Percentiles rank a stretch among this genome's conserved stretches.
Evolutionary conservation across 1,140 invertebrate species (phyloP).

Genomic region (Sarcophaga peregrina): DNA sequence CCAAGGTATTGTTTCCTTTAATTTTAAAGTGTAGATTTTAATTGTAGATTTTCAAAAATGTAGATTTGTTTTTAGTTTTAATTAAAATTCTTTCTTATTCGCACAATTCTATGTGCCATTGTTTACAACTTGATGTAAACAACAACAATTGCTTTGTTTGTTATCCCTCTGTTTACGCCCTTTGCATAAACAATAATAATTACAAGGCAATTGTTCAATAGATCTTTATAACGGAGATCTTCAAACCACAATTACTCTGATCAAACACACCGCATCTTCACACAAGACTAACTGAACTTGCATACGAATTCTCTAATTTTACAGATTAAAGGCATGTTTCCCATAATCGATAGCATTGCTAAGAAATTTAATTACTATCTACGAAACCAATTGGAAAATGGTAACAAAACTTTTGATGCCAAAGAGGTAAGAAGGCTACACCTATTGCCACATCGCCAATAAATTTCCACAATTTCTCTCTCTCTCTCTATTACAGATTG

Average conservation of each 20-base stretch:
- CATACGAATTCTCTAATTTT: background rate
- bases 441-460: background rate
- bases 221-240: background rate
- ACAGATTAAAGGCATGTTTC: conserved; percentile 20
- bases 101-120: too few species aligned
- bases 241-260: too few species aligned
- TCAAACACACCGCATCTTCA: too few species aligned
- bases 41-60: background rate
- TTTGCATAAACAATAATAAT: background rate
- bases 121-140: too few species aligned
- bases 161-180: too few species aligned
- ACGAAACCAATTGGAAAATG: background rate
- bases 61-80: too few species aligned
- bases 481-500: conserved; percentile 50
- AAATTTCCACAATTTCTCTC: background rate
- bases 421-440: conserved; percentile 53
- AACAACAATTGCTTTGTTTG: too few species aligned
- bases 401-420: conserved; percentile 48
- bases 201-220: background rate
- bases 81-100: too few species aligned
- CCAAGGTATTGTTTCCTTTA: conserved; percentile 51
- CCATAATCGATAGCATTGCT: conserved; percentile 32
- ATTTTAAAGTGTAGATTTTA: background rate
- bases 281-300: background rate
- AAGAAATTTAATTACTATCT: background rate